Percentiles rank a stretch among this genome's conserved stretches.
phyloP scores from a whole-genome alignment of 2,797 vertebrate genomes.

The Clarias fuscus region DNA sequence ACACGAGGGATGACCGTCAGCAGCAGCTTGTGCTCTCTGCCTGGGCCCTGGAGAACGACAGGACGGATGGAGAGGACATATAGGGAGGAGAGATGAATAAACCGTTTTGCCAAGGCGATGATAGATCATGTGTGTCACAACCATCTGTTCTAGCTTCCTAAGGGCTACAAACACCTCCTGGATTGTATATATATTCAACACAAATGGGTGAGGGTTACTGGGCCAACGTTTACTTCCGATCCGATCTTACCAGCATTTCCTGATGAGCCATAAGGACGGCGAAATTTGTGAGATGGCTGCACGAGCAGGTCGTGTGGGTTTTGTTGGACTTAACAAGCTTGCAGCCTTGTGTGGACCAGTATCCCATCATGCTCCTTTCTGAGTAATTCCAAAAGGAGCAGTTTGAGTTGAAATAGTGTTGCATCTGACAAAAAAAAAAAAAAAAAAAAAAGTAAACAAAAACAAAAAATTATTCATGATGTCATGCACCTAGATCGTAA shows the following conservation, averaged over 20 bases:
- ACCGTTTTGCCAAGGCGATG: conserved; percentile 39
- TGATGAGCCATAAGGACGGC: conserved; percentile 97
- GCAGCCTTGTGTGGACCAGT: conserved; percentile 99
- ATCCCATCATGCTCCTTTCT: conserved; percentile 98
- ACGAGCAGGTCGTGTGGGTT: conserved; percentile 95
- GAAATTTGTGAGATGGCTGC: conserved; percentile 98
- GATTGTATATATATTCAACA: conserved; percentile 37
- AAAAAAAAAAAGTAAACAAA: conserved; percentile 56
- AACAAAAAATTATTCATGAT: conserved; percentile 54
- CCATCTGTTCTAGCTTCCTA: conserved; percentile 37
- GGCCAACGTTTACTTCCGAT: conserved; percentile 2
- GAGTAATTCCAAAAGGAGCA: conserved; percentile 99
- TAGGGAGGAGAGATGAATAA: conserved; percentile 49
- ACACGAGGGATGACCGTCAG: conserved; percentile 95
- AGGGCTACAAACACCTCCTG: conserved; percentile 32
- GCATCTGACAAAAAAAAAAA: conserved; percentile 80
- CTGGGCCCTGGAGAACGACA: conserved; percentile 75
- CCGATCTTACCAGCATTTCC: conserved; percentile 83
- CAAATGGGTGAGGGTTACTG: conserved; percentile 23
- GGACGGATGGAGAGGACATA: background rate
- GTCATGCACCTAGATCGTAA: conserved; percentile 20
- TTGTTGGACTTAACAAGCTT: conserved; percentile 94
- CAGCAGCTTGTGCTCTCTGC: conserved; percentile 84
- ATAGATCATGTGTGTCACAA: conserved; percentile 42
- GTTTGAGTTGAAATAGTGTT: conserved; percentile 99